A percentile compares a stretch with the other conserved stretches of the same genome.
These are phyloP conservation scores for Xenopus borealis DNA, from an alignment of 2,113 vertebrate species.

Conservation along the genomic window DNA sequence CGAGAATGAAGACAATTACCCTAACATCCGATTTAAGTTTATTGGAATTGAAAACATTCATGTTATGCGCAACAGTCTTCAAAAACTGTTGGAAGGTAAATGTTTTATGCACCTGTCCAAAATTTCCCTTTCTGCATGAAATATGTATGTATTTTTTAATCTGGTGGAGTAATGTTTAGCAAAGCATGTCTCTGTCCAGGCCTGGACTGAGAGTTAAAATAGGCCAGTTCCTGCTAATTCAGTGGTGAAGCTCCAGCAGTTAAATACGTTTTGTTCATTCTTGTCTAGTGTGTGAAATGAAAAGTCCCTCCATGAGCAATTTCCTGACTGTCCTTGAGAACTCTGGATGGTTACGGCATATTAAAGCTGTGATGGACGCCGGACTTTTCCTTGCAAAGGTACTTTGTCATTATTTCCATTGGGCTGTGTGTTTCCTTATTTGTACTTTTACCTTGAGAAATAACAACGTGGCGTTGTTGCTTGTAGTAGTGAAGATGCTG, in stretches of 20 bases:
- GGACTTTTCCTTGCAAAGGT: slow-evolving; percentile 76
- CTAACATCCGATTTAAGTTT: slow-evolving; percentile 77
- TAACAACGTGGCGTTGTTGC: too few relatives aligned
- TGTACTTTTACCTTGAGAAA: too few relatives aligned
- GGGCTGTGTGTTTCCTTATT: too few relatives aligned
- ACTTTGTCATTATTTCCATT: slow-evolving; percentile 11
- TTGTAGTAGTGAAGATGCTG: too few relatives aligned
- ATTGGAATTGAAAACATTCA: slow-evolving; percentile 82
- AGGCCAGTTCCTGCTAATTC: too few relatives aligned
- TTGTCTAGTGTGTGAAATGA: slow-evolving; percentile 70
- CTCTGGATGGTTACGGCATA: slow-evolving; percentile 78
- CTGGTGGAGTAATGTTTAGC: too few relatives aligned
- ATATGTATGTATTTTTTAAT: too few relatives aligned
- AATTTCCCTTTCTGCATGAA: too few relatives aligned
- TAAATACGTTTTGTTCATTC: slow-evolving; percentile 21
- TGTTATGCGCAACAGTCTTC: slow-evolving; percentile 75
- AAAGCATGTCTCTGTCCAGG: too few relatives aligned
- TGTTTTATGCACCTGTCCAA: background rate
- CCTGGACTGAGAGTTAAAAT: too few relatives aligned
- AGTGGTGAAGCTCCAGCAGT: too few relatives aligned
- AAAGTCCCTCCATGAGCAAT: slow-evolving; percentile 75
- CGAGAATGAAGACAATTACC: slow-evolving; percentile 76
- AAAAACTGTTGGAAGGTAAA: slow-evolving; percentile 77
- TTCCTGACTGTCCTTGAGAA: slow-evolving; percentile 77
- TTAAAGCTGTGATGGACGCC: slow-evolving; percentile 79